These are phyloP conservation scores for Phyto melanocephala DNA, from an alignment of 2,888 invertebrate genomes.

Conservation along the genomic window DNA sequence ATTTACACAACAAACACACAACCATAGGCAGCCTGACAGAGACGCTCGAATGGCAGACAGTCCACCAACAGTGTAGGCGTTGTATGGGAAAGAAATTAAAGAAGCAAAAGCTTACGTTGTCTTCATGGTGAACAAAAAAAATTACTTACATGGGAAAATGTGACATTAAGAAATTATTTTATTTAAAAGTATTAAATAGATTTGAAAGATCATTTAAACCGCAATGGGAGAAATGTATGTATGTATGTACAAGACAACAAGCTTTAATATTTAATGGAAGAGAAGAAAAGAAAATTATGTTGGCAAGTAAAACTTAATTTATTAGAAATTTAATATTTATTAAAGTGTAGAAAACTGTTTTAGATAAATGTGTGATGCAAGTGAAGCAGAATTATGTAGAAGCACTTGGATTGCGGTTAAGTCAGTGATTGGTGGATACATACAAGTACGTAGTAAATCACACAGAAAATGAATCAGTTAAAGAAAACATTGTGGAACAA, in stretches of 20 bases:
- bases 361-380: no score
- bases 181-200: slow-evolving; percentile 45
- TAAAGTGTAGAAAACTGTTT: no score
- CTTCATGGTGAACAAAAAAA: neutral
- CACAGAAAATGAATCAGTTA: no score
- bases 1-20: slow-evolving; percentile 22
- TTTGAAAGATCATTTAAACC: slow-evolving; percentile 41
- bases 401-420: no score
- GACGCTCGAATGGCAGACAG: neutral
- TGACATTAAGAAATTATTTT: slow-evolving; percentile 43
- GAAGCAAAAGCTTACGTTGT: slow-evolving; percentile 14
- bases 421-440: no score
- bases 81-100: slow-evolving; percentile 17
- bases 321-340: no score
- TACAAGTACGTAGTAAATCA: no score
- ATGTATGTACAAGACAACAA: neutral
- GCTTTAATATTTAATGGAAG: slow-evolving; percentile 5
- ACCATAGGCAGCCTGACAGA: neutral
- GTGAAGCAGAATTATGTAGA: no score
- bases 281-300: slow-evolving; percentile 18
- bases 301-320: no score
- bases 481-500: no score
- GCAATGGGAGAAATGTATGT: slow-evolving; percentile 18
- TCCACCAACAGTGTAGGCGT: slow-evolving; percentile 22
- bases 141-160: slow-evolving; percentile 46